These are phyloP conservation scores for Tanypteryx hageni DNA, from an alignment of 2,888 invertebrate species.

Conservation along the genomic window DNA sequence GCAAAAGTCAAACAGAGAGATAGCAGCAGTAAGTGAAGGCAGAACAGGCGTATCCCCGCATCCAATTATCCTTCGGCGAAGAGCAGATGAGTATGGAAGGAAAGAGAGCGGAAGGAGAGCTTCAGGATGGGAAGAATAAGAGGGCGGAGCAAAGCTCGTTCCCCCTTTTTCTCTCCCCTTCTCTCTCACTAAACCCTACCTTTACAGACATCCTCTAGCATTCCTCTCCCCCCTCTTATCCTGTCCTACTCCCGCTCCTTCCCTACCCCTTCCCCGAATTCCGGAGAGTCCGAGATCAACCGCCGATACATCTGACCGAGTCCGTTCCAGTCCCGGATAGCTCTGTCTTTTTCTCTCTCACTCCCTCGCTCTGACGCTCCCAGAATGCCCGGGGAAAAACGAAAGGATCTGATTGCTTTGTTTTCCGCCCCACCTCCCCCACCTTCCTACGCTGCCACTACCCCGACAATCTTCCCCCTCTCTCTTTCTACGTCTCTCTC, in stretches of 20 bases:
- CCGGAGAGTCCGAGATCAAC: slow-evolving; percentile 63
- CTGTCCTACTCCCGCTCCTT: background rate
- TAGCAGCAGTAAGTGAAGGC: slow-evolving; percentile 20
- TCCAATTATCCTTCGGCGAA: slow-evolving; percentile 49
- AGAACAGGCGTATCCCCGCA: slow-evolving; percentile 29
- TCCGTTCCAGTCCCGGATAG: slow-evolving; percentile 63
- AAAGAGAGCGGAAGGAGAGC: background rate
- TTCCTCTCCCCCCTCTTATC: background rate
- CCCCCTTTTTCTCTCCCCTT: background rate
- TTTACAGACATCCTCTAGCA: slow-evolving; percentile 1
- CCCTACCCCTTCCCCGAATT: slow-evolving; percentile 42
- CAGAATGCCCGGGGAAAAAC: slow-evolving; percentile 53
- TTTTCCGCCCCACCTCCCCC: background rate
- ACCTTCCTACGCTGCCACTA: background rate
- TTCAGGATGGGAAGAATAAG: background rate
- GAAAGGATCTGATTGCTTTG: slow-evolving; percentile 62
- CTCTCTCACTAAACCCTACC: background rate
- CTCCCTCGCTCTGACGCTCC: background rate
- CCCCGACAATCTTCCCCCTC: background rate
- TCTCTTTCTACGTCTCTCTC: background rate
- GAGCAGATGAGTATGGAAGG: slow-evolving; percentile 34
- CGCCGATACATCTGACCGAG: slow-evolving; percentile 47
- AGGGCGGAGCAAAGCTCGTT: background rate
- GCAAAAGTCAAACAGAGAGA: background rate
- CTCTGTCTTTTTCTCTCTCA: slow-evolving; percentile 33